Evolutionary conservation across 2,797 vertebrate species (phyloP), one percentile per base, ranked within the genome.

Genomic region (Lepilemur ruficaudatus): DNA sequence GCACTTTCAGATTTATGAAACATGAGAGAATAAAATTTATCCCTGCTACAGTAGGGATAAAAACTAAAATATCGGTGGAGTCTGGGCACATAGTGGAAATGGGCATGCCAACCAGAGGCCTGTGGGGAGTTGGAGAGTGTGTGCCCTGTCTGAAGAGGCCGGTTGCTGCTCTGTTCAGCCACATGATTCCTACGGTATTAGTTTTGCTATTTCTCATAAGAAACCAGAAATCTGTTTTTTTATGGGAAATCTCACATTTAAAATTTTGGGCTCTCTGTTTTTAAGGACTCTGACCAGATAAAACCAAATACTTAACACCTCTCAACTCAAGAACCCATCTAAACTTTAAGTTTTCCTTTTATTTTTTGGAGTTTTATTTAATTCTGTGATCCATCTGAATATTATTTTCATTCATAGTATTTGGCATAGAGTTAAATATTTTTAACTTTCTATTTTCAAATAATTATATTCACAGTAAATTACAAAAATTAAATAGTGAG

Each of bases 1-100:
- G 73, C 6, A 76, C 61, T 89, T 95, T 50, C 41, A 82, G 63
- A 85, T 82, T 94, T 82, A 73, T 93, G 35, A 73, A 78, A 65
- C 30, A 52, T n/a, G 11, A 76, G 52, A 2, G 15, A 65, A 1
- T 85, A 82, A 55, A 81, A 59, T 73, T 59, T 70, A 93, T 78
- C 23, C 32, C 32, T 75, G 23, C n/a, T 59, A 25, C 15, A 75
- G 2, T 59, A 75, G 52, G 22, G 20, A 82, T 90, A 83, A 84
- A 87, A 69, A 46, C 41, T 48, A 93, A 83, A 91, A 38, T 85
- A 14, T 48, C 35, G 2, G 38, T 81, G 12, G n/a, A 85, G 46
- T 28, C 38, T 12, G 23, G 76, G 41, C 30, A 25, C 12, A 14
- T 48, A 20, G 23, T 70, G 28, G 38, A 32, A 90, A 14, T 52